Conservation (phyloP, 53 echinoderm and acorn worm genomes). For the Holothuria scabra region DNA sequence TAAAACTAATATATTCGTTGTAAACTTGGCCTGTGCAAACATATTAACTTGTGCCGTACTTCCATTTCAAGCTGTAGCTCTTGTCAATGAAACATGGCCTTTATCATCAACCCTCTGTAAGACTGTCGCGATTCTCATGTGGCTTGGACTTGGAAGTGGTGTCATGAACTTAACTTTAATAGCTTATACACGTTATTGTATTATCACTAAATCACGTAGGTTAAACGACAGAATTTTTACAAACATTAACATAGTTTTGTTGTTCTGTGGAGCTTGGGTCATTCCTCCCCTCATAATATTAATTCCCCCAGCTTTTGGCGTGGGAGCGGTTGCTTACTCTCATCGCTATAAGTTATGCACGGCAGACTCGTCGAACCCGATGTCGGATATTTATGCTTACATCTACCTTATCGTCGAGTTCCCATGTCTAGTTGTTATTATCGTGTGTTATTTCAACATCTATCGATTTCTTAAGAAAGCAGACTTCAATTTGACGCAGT, state of each 20-base stretch:
- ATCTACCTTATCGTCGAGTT: constrained; percentile 42
- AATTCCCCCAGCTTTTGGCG: constrained; percentile 53
- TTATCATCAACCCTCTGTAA: too few species aligned
- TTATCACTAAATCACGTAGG: constrained; percentile 41
- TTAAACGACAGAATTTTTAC: constrained; percentile 28
- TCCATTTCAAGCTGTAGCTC: constrained; percentile 63
- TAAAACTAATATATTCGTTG: constrained; percentile 84
- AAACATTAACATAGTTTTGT: constrained; percentile 30
- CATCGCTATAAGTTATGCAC: constrained; percentile 60
- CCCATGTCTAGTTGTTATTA: constrained; percentile 51
- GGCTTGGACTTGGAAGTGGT: constrained; percentile 39
- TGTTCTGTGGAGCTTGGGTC: constrained; percentile 49
- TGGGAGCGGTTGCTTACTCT: neutral
- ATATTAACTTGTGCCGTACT: constrained; percentile 63
- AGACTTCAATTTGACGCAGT: too few species aligned
- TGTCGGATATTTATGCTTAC: constrained; percentile 51
- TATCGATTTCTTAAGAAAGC: neutral
- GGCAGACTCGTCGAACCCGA: constrained; percentile 51
- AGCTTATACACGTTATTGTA: neutral
- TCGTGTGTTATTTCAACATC: constrained; percentile 59
- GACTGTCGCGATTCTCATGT: too few species aligned
- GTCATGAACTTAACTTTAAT: constrained; percentile 54
- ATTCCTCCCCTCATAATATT: constrained; percentile 38
- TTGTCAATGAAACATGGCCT: constrained; percentile 45
- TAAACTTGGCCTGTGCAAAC: constrained; percentile 82